Conservation (phyloP, 2,888 invertebrate genomes). For the Agrotis puta region DNA sequence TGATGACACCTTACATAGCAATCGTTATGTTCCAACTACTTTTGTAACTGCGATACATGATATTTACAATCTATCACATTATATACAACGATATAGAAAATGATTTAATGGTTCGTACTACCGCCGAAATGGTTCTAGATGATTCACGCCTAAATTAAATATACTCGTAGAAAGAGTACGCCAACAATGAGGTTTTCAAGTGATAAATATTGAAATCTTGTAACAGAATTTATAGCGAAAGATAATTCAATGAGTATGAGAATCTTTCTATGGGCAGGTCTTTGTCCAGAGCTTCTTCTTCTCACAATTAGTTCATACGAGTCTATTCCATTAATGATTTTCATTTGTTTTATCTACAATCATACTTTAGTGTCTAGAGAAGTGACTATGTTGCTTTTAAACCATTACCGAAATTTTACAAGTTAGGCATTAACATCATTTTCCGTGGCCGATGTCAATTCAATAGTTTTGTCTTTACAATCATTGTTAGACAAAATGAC, state of each 20-base stretch:
- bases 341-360: neutral
- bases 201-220: no score
- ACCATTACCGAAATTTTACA: no score
- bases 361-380: no score
- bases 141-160: no score
- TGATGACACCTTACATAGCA: constrained; percentile 82
- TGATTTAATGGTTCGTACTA: constrained; percentile 14
- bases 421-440: no score
- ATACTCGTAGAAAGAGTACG: no score
- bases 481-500: neutral
- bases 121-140: constrained; percentile 24
- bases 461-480: neutral
- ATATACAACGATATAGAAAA: constrained; percentile 80
- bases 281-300: no score
- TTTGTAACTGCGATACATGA: constrained; percentile 76
- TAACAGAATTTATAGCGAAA: no score
- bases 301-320: neutral
- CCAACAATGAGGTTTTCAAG: no score
- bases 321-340: neutral
- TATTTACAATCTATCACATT: constrained; percentile 86
- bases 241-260: no score
- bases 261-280: neutral
- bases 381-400: no score
- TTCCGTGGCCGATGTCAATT: neutral
- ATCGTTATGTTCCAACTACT: constrained; percentile 75